A percentile compares a stretch with the other conserved stretches of the same genome.
Evolutionary conservation across 1,140 invertebrate genomes (phyloP).

Genomic region (Drosophila albomicans): DNA sequence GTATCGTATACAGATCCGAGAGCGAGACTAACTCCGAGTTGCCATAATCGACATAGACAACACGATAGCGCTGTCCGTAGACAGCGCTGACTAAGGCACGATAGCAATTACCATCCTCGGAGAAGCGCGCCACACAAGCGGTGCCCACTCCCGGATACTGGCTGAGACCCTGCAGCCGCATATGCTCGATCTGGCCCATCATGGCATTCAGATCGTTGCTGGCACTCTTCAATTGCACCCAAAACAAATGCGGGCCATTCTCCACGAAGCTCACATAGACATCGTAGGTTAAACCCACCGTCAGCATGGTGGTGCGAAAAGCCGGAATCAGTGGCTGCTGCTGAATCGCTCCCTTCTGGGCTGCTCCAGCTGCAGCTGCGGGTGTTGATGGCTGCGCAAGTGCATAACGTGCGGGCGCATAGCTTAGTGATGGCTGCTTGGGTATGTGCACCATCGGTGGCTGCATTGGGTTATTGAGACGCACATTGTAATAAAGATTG

Average conservation of each 20-base stretch:
- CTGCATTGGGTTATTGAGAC: conserved; percentile 58
- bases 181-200: conserved; percentile 89
- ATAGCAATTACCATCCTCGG: conserved; percentile 88
- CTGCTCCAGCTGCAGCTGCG: background rate
- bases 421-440: conserved; percentile 39
- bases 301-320: conserved; percentile 87
- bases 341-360: conserved; percentile 9
- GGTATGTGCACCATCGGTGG: conserved; percentile 11
- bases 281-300: conserved; percentile 86
- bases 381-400: conserved; percentile 34
- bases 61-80: conserved; percentile 87
- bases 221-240: conserved; percentile 88
- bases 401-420: conserved; percentile 56
- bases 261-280: conserved; percentile 90
- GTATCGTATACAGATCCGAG: conserved; percentile 90
- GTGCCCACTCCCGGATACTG: conserved; percentile 88
- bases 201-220: conserved; percentile 87
- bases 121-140: conserved; percentile 89
- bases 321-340: conserved; percentile 70
- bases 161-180: conserved; percentile 86
- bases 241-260: conserved; percentile 91
- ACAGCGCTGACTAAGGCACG: conserved; percentile 90
- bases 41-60: conserved; percentile 92
- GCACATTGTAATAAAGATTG: conserved; percentile 69
- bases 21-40: conserved; percentile 89